phyloP scores from a whole-genome alignment of 2,797 vertebrate species.

The Sternarchorhynchus goeldii region DNA sequence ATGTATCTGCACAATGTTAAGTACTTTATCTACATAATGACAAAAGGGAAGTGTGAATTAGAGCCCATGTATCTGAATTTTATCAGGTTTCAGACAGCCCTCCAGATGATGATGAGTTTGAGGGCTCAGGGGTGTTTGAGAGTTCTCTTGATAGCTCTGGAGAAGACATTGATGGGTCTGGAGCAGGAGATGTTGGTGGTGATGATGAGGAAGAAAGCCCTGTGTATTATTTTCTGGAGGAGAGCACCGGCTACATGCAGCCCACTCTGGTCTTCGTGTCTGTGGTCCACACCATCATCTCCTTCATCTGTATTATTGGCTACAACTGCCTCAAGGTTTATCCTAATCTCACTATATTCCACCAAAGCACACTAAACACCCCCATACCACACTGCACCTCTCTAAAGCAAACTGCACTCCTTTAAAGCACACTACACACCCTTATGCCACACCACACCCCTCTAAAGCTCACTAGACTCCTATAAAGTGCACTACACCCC shows the following conservation, averaged over 20 bases:
- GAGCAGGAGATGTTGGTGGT: conserved; percentile 63
- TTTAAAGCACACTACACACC: too few relatives aligned
- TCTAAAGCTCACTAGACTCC: too few relatives aligned
- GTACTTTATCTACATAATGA: too few relatives aligned
- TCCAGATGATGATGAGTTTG: conserved; percentile 73
- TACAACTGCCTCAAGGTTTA: conserved; percentile 94
- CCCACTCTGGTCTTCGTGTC: conserved; percentile 84
- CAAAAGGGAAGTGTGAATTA: conserved; percentile 59
- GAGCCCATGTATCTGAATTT: conserved; percentile 61
- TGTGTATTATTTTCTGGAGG: conserved; percentile 89
- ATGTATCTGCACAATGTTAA: too few relatives aligned
- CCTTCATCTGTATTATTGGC: conserved; percentile 94
- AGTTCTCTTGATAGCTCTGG: conserved; percentile 75
- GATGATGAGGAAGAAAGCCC: conserved; percentile 82
- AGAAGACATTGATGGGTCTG: conserved; percentile 74
- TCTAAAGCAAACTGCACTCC: too few relatives aligned
- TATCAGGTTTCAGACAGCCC: conserved; percentile 86
- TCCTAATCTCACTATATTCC: neutral
- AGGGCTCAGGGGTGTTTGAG: conserved; percentile 74
- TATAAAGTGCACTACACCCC: too few relatives aligned
- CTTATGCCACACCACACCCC: too few relatives aligned
- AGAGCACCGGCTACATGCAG: conserved; percentile 96
- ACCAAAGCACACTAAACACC: neutral
- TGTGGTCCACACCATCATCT: conserved; percentile 86
- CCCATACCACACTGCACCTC: too few relatives aligned